Conservation (phyloP, 2,888 invertebrate species). For the Scelioninae gen. 1 region DNA sequence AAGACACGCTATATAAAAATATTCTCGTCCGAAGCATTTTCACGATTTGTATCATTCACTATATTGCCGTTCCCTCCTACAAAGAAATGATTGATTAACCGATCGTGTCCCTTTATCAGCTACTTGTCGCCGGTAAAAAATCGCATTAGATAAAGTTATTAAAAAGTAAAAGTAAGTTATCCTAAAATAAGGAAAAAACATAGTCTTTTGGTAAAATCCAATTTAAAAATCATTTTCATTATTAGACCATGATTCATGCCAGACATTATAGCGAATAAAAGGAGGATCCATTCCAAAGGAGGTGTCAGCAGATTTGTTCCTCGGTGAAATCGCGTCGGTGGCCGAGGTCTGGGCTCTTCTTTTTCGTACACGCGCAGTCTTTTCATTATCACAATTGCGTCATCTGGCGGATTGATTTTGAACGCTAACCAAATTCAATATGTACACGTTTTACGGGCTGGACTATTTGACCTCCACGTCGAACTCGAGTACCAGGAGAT, state of each 20-base stretch:
- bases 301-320: conserved; percentile 70
- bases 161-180: too few species aligned
- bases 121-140: too few species aligned
- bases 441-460: conserved; percentile 79
- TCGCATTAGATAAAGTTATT: too few species aligned
- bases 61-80: conserved; percentile 21
- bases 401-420: conserved; percentile 79
- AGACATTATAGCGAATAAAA: conserved; percentile 72
- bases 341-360: conserved; percentile 66
- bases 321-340: conserved; percentile 74
- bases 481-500: conserved; percentile 98
- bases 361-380: conserved; percentile 76
- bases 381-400: conserved; percentile 58
- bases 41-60: conserved; percentile 43
- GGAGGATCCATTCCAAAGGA: conserved; percentile 64
- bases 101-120: background rate
- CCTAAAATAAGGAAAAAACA: too few species aligned
- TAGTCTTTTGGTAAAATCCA: too few species aligned
- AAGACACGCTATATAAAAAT: conserved; percentile 76
- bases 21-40: conserved; percentile 62
- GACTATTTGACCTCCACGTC: conserved; percentile 89
- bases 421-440: conserved; percentile 78
- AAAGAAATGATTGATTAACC: conserved; percentile 34
- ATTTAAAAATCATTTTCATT: too few species aligned
- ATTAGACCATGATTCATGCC: conserved; percentile 78